Evolutionary conservation across 2,797 vertebrate species (phyloP).

Genomic region (Brotula barbata): DNA sequence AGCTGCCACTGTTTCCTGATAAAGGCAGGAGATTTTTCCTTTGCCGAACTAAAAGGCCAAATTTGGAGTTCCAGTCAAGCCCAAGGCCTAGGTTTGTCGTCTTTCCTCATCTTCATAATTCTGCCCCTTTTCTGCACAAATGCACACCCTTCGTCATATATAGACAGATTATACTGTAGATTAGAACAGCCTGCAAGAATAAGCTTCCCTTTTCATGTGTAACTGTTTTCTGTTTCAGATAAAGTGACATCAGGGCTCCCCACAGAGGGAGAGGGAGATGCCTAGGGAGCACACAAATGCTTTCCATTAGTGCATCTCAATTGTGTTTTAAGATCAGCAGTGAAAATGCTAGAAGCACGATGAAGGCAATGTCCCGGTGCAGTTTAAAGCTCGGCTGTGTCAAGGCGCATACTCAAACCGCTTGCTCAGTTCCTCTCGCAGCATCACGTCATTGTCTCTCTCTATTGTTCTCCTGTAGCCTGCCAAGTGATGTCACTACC

Average conservation of each 20-base stretch:
- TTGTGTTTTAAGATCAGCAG: conserved; percentile 8
- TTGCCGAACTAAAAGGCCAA: conserved; percentile 69
- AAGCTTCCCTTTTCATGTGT: conserved; percentile 71
- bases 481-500: conserved; percentile 70
- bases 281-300: conserved; percentile 17
- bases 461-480: conserved; percentile 71
- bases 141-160: conserved; percentile 7
- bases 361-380: conserved; percentile 34
- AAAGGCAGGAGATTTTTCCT: conserved; percentile 70
- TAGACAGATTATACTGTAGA: neutral
- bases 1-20: conserved; percentile 69
- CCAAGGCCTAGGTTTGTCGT: conserved; percentile 68
- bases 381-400: neutral
- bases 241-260: conserved; percentile 64
- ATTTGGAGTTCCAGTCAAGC: conserved; percentile 72
- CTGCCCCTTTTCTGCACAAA: conserved; percentile 32
- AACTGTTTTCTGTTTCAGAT: conserved; percentile 77
- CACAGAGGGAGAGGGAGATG: conserved; percentile 31
- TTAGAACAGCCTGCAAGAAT: conserved; percentile 2
- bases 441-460: conserved; percentile 61
- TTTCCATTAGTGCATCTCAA: neutral
- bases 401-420: conserved; percentile 43
- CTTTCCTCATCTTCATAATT: conserved; percentile 59
- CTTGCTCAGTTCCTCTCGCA: conserved; percentile 68
- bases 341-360: conserved; percentile 22